phyloP scores from a whole-genome alignment of 1,140 invertebrate genomes.

The Yoshiicerus persimilis region DNA sequence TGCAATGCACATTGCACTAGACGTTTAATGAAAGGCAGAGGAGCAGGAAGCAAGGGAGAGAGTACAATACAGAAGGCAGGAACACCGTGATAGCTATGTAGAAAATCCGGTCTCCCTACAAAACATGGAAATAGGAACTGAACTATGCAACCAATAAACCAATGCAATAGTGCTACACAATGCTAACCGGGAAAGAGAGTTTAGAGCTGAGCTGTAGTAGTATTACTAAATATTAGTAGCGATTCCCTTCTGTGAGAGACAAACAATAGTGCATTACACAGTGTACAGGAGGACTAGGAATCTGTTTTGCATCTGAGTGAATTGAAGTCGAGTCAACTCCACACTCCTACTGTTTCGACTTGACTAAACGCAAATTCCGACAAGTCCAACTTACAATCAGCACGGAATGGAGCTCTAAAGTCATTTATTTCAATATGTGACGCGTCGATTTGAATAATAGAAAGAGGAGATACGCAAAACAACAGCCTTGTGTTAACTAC shows the following conservation, averaged over 20 bases:
- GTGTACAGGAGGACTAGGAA: neutral
- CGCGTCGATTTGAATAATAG: slow-evolving; percentile 45
- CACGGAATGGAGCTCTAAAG: slow-evolving; percentile 21
- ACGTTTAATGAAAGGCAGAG: neutral
- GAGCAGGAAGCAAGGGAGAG: neutral
- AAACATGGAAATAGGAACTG: neutral
- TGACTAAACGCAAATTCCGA: slow-evolving; percentile 6
- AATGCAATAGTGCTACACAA: neutral
- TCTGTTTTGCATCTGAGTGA: neutral
- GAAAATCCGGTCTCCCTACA: neutral
- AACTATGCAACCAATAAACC: neutral
- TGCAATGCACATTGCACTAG: neutral
- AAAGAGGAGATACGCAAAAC: slow-evolving; percentile 24
- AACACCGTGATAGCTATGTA: neutral
- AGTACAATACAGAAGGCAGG: neutral
- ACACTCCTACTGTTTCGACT: neutral
- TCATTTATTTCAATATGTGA: slow-evolving; percentile 47
- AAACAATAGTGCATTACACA: neutral
- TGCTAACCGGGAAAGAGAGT: neutral
- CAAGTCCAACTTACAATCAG: slow-evolving; percentile 4
- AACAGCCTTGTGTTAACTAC: neutral
- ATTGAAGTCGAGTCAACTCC: neutral
- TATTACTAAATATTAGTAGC: neutral
- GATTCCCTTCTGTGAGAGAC: neutral
- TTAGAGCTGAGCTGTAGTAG: neutral